phyloP scores from a whole-genome alignment of 2,113 vertebrate genomes.

The Anser brachyrhynchus region DNA sequence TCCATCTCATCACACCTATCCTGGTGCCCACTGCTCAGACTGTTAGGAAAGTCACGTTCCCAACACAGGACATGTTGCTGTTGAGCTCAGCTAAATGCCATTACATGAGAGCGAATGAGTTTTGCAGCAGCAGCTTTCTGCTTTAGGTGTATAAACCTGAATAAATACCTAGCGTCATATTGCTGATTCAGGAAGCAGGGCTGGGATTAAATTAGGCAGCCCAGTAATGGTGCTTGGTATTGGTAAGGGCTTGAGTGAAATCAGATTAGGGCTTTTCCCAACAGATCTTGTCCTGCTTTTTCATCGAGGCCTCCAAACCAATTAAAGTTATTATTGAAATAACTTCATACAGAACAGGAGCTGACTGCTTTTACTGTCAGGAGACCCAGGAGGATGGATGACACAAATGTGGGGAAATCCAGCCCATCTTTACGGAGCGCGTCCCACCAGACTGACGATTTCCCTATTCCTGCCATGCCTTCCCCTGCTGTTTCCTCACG shows the following conservation, averaged over 20 bases:
- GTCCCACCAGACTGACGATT: neutral
- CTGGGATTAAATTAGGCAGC: neutral
- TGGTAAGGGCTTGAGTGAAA: neutral
- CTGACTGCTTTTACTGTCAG: neutral
- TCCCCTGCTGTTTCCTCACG: neutral
- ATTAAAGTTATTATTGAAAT: conserved; percentile 10
- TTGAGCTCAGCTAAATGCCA: neutral
- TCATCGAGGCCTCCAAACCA: conserved; percentile 19
- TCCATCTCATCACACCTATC: rapidly evolving
- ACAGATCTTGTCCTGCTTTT: neutral
- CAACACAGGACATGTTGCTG: neutral
- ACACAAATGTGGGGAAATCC: neutral
- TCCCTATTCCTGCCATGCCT: neutral
- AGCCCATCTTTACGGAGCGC: neutral
- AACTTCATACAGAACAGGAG: neutral
- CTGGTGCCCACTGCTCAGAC: neutral
- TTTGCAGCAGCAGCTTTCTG: neutral
- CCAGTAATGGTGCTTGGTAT: neutral
- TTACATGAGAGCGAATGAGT: neutral
- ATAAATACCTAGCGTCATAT: neutral
- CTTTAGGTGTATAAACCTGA: neutral
- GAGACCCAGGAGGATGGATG: neutral
- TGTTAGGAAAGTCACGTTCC: neutral
- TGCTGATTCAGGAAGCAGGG: neutral
- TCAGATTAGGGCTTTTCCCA: conserved; percentile 15